Base-by-base conservation (phyloP, 2,888 invertebrate genomes). In the Seira musarum region DNA sequence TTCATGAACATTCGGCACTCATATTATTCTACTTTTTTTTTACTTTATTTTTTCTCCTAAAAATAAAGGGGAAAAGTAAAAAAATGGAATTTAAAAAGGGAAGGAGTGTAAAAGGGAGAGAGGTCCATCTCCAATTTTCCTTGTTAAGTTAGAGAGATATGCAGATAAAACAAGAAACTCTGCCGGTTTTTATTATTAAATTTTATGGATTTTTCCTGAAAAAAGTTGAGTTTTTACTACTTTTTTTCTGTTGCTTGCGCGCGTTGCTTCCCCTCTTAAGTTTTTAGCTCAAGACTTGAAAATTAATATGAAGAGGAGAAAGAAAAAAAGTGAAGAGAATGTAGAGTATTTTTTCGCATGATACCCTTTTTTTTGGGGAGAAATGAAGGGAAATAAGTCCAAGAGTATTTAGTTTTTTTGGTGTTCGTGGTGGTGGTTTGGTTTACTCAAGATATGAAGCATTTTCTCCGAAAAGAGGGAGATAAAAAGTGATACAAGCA, bases 161-260 rank as follows among this genome's bases (percentile, higher is more conserved):
- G 77, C 78, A 82, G 81, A 82, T 82, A 82, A 82, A 82, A 82
- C 69, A 72, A 81, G 77, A 73, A 81, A 81, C 76, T 81, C 81
- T 81, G 68, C 72, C 77, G 77, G 72, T 82, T 82, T n/a, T 82
- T 82, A 82, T 78, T 82, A 82, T 82, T 82, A 78, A 73, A 82
- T 78, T 82, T 82, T 82, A 82, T 82, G 81, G 81, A 78, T 82
- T 82, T 78, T 82, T 82, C 73, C 74, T 70, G 68, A 72, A 67
- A n/a, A 80, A 80, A 74, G 74, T 80, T 80, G 74, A 80, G 73
- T 75, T 80, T 80, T 70, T 73, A 73, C 61, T 71, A 79, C 72
- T 72, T 72, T 69, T n/a, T n/a, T 73, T 80, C 73, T 79, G 67
- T 73, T 72, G 67, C 79, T n/a, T n/a, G n/a, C n/a, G n/a, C n/a